Evolutionary conservation across 2,888 invertebrate species (phyloP), one percentile per base, ranked within the genome.

Genomic region (Nemotelus pantherinus): DNA sequence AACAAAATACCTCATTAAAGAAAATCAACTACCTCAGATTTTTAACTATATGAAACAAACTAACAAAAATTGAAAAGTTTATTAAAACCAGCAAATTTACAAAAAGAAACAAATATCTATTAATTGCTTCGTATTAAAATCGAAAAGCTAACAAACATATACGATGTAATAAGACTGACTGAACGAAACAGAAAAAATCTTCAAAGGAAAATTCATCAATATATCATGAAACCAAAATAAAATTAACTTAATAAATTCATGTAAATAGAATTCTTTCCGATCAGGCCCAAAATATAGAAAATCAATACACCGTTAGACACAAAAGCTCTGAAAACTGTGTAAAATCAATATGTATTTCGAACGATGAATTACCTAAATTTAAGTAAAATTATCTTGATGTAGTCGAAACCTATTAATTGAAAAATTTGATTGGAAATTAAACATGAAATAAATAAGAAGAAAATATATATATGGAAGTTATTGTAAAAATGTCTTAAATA

Each of bases 151-250:
- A 4, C 5, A 41, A 72, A 58, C 45, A 45, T 72, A 72, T 72
- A 58, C 72, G 72, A 72, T 60, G 7, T 45, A 72, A 72, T 58
- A 72, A 72, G 72, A 72, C 72, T 72, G 72, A 72, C 45, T 72
- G 47, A 10, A 47, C 4, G 58, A 58, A 58, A 25, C 4, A 58
- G 4, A 58, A 58, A n/a, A 58, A 25, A 25, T 25, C 25, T 25
- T 25, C 25, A 25, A 25, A 25, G 25, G 25, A 25, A 25, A 25
- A 25, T 25, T 25, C 25, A 25, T 25, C 25, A 25, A 25, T 25
- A 25, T 25, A 25, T 25, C 25, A 25, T 25, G 25, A 25, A 25
- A 25, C 25, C 25, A 25, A 25, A 25, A 25, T 25, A 25, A 25
- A 25, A 25, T 25, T 25, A 25, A 25, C 25, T 25, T 25, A 25